Evolutionary conservation across 2,888 invertebrate genomes (phyloP).

Genomic region (Drosophila neotestacea): DNA sequence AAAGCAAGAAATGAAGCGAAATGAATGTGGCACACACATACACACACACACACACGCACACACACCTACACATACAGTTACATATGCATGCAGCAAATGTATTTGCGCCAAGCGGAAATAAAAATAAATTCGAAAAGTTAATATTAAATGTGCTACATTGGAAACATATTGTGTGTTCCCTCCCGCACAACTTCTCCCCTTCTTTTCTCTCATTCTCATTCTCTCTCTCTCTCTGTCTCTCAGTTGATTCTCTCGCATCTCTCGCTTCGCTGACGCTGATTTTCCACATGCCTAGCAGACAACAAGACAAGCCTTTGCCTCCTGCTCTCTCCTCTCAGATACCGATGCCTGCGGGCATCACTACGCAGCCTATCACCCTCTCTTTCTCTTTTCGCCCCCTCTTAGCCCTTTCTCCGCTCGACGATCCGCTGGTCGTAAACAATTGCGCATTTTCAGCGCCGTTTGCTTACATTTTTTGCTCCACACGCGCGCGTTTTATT

Average conservation of each 20-base stretch:
- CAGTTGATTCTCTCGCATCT: constrained; percentile 17
- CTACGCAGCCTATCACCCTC: constrained; percentile 39
- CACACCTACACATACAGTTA: constrained; percentile 8
- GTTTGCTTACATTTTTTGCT: constrained; percentile 71
- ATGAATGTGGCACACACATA: constrained; percentile 70
- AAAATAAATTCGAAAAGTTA: constrained; percentile 79
- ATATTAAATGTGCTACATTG: constrained; percentile 80
- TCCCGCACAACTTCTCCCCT: constrained; percentile 7
- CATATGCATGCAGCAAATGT: constrained; percentile 55
- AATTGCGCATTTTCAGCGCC: constrained; percentile 79
- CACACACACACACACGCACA: too few species aligned
- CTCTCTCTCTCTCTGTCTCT: constrained; percentile 7
- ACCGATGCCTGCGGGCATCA: constrained; percentile 45
- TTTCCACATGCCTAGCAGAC: constrained; percentile 77
- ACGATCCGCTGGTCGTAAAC: constrained; percentile 63
- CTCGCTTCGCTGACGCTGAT: constrained; percentile 68
- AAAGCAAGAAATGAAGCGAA: constrained; percentile 79
- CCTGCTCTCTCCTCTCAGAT: constrained; percentile 10
- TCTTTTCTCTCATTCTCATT: background rate
- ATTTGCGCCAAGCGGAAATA: constrained; percentile 74
- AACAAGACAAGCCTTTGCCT: constrained; percentile 56
- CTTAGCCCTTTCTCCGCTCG: background rate
- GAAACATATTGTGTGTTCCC: constrained; percentile 70
- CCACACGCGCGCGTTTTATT: constrained; percentile 37
- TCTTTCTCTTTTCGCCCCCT: background rate